Base-by-base conservation (phyloP, 2,113 vertebrate genomes). In the Peromyscus leucopus region DNA sequence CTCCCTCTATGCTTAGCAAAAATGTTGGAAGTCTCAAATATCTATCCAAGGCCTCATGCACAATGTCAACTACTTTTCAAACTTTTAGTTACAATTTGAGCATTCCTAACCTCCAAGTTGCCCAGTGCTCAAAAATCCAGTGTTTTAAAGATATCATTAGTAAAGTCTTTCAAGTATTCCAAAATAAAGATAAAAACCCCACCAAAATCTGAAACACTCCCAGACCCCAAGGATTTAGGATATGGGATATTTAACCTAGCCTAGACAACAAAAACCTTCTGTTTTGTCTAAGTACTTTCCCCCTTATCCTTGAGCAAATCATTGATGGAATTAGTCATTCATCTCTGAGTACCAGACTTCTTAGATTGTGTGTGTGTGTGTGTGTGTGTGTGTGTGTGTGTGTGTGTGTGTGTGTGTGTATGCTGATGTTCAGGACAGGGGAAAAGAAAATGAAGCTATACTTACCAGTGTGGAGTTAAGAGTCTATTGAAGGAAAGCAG, bases 11-110 rank as follows among this genome's bases (percentile, higher is more conserved):
- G n/a, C 65, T 69, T 89, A 75, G 1, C 39, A 90, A 93, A 95
- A 84, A 55, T 33, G 46, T 16, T 39, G 19, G 26, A 22, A 90
- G 42, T 90, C 75, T 93, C 89, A 88, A 74, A 72, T 92, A 91
- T 36, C 63, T 97, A 26, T 67, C 80, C 71, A 90, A 96, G 67
- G 61, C 59, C 9, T 88, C 79, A 57, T 39, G 59, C 26, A 89
- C 51, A 91, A 16, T 55, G 80, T 84, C n/a, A 94, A 72, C 72
- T 42, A 65, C 31, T 92, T 92, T 86, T 93, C 92, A 96, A 76
- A 83, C 4, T 76, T 84, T 10, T 83, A 76, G 67, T 46, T 42
- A 71, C 46, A 80, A 1, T 8, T 48, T 94, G 28, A 79, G 17
- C 22, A 31, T n/a, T 31, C 6, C 22, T 74, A 55, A 74, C 5